These are phyloP conservation scores for Byasa hedistus DNA, from an alignment of 2,888 invertebrate species.

Conservation along the genomic window DNA sequence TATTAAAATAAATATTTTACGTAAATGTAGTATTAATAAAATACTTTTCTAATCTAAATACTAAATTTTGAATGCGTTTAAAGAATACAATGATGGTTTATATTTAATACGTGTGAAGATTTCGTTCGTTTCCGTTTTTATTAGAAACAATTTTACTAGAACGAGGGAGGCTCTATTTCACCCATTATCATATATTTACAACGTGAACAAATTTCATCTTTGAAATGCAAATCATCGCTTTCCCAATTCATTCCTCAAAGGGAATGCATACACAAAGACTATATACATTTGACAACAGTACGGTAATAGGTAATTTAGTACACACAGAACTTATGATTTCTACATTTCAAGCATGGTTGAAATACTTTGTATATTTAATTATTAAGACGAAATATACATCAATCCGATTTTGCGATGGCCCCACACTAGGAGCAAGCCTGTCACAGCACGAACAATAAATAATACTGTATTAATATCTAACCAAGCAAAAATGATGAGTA, in stretches of 20 bases:
- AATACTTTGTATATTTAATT: too few species aligned
- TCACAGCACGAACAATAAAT: too few species aligned
- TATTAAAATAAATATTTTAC: too few species aligned
- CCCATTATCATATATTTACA: conserved; percentile 24
- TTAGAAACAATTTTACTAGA: conserved; percentile 1
- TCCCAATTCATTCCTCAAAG: conserved; percentile 29
- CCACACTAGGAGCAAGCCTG: too few species aligned
- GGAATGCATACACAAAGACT: conserved; percentile 24
- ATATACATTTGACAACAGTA: conserved; percentile 16
- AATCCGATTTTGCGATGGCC: too few species aligned
- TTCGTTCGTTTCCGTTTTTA: neutral
- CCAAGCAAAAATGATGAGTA: too few species aligned
- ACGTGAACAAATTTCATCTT: conserved; percentile 30
- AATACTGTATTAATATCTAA: too few species aligned
- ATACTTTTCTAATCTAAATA: too few species aligned
- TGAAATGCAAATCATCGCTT: conserved; percentile 29
- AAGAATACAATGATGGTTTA: neutral
- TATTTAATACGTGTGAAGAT: neutral
- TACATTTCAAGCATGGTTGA: neutral
- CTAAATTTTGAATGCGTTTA: neutral
- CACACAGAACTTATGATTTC: neutral
- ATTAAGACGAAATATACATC: too few species aligned
- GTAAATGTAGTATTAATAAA: too few species aligned
- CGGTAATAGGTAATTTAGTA: conserved; percentile 10
- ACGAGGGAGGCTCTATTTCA: conserved; percentile 8